Conservation (phyloP, 2,113 vertebrate genomes). For the Tautogolabrus adspersus region DNA sequence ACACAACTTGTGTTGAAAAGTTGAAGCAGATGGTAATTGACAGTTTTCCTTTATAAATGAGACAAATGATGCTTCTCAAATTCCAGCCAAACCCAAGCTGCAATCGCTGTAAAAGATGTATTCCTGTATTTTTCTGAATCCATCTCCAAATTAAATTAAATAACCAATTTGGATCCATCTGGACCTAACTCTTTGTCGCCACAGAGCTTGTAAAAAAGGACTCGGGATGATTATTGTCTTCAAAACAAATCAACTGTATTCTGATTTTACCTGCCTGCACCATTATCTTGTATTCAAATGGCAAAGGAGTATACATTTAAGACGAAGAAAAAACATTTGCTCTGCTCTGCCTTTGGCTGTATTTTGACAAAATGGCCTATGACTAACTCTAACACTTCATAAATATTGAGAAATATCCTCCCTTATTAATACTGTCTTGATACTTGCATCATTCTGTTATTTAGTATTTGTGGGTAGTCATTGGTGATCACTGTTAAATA, state of each 20-base stretch:
- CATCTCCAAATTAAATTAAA: neutral
- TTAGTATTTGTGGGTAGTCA: neutral
- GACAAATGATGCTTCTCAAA: too few relatives aligned
- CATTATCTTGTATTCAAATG: conserved; percentile 24
- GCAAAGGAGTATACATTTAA: conserved; percentile 10
- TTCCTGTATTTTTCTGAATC: neutral
- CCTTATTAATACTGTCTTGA: conserved; percentile 34
- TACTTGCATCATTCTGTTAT: conserved; percentile 23
- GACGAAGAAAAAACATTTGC: conserved; percentile 31
- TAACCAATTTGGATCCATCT: conserved; percentile 7
- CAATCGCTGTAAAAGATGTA: neutral
- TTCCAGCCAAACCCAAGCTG: neutral
- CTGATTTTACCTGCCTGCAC: conserved; percentile 12
- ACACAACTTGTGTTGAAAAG: too few relatives aligned
- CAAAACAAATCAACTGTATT: conserved; percentile 14
- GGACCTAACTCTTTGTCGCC: conserved; percentile 3
- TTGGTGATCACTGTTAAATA: neutral
- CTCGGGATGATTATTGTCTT: conserved; percentile 7
- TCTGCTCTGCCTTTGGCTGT: conserved; percentile 40
- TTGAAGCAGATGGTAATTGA: too few relatives aligned
- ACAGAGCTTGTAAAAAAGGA: conserved; percentile 3
- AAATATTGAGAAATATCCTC: conserved; percentile 53
- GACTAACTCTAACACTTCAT: conserved; percentile 44
- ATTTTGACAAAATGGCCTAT: conserved; percentile 52
- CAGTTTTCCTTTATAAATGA: neutral